Percentiles rank a stretch among this genome's conserved stretches.
These are phyloP conservation scores for Alviniconcha marisindica DNA, from an alignment of 1,140 invertebrate species.

Conservation along the genomic window DNA sequence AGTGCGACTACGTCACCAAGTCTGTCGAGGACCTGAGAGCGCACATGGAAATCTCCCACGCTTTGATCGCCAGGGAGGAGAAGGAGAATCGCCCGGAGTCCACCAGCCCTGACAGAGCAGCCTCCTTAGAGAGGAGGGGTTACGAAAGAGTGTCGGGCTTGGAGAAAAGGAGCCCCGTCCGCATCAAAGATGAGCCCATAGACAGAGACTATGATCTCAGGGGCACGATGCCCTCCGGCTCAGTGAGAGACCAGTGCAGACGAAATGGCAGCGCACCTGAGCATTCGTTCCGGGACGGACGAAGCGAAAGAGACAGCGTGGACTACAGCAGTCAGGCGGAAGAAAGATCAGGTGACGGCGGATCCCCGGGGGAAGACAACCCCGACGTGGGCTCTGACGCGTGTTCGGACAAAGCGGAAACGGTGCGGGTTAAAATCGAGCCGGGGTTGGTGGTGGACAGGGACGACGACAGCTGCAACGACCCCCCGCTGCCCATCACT, in stretches of 20 bases:
- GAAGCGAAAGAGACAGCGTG: background rate
- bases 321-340: background rate
- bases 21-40: slow-evolving; percentile 57
- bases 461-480: slow-evolving; percentile 16
- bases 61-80: slow-evolving; percentile 43
- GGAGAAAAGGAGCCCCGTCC: background rate
- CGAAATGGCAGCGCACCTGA: background rate
- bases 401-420: background rate
- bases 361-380: background rate
- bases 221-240: background rate
- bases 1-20: slow-evolving; percentile 61
- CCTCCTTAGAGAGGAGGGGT: background rate
- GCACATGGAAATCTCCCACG: slow-evolving; percentile 63
- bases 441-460: background rate
- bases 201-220: slow-evolving; percentile 12
- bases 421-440: background rate
- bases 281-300: background rate
- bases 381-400: background rate
- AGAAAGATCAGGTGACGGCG: background rate
- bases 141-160: background rate
- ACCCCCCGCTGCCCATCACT: slow-evolving; percentile 29
- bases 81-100: slow-evolving; percentile 29
- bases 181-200: slow-evolving; percentile 10
- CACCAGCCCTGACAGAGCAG: slow-evolving; percentile 16
- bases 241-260: background rate